Evolutionary conservation across 2,888 invertebrate species (phyloP).

Genomic region (Mantis religiosa): DNA sequence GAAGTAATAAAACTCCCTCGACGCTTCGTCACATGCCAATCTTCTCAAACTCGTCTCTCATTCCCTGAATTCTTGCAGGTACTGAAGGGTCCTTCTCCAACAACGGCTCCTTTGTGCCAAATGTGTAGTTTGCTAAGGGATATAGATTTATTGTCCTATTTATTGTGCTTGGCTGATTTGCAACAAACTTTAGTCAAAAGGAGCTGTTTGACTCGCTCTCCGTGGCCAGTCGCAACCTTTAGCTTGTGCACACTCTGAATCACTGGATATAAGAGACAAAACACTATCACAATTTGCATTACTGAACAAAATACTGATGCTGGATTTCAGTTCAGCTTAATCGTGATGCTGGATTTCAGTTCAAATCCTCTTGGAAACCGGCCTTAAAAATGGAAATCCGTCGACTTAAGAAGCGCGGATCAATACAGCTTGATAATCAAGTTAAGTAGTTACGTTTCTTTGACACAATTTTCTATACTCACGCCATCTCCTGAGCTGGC

Average conservation of each 20-base stretch:
- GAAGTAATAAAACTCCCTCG: slow-evolving; percentile 85
- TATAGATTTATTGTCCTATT: slow-evolving; percentile 86
- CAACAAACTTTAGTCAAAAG: slow-evolving; percentile 41
- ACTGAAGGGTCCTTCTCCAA: slow-evolving; percentile 99
- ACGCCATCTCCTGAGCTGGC: too few relatives aligned
- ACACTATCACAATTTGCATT: too few relatives aligned
- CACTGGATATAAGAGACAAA: too few relatives aligned
- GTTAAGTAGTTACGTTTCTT: too few relatives aligned
- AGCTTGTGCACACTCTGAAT: slow-evolving; percentile 52
- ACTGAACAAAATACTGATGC: too few relatives aligned
- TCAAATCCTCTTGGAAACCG: too few relatives aligned
- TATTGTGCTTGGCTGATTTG: slow-evolving; percentile 55
- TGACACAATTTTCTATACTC: too few relatives aligned
- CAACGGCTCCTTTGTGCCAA: slow-evolving; percentile 97
- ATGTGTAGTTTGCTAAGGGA: slow-evolving; percentile 98
- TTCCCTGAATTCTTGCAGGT: slow-evolving; percentile 94
- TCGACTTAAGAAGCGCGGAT: too few relatives aligned
- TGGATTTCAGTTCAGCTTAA: too few relatives aligned
- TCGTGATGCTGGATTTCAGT: too few relatives aligned
- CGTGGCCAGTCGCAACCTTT: slow-evolving; percentile 68
- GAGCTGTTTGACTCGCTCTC: slow-evolving; percentile 53
- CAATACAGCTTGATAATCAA: too few relatives aligned
- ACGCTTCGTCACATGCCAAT: slow-evolving; percentile 91
- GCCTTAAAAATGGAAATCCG: too few relatives aligned
- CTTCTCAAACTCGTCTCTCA: slow-evolving; percentile 97